Conservation (phyloP, 2,113 vertebrate species). For the Plectropomus leopardus region DNA sequence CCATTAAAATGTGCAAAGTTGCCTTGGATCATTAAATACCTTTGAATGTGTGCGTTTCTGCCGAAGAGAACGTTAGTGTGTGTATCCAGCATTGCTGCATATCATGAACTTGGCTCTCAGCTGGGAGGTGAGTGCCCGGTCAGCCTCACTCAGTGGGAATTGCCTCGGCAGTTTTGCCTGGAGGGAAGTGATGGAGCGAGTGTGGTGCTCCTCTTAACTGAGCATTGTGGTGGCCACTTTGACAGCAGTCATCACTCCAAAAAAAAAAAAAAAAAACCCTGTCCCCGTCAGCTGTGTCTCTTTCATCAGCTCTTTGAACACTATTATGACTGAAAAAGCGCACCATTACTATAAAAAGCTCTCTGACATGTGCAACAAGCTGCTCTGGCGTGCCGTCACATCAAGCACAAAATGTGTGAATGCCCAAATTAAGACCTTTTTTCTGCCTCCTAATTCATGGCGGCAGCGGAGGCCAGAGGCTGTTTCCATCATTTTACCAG, state of each 20-base stretch:
- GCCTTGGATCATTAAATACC: background rate
- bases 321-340: background rate
- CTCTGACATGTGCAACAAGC: conserved; percentile 17
- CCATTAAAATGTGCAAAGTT: background rate
- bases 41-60: background rate
- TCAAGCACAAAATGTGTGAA: conserved; percentile 25
- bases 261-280: conserved; percentile 3
- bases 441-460: background rate
- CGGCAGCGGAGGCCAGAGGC: background rate
- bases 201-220: conserved; percentile 16
- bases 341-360: conserved; percentile 10
- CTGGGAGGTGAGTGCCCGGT: conserved; percentile 32
- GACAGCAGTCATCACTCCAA: conserved; percentile 59
- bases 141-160: conserved; percentile 42
- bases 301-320: conserved; percentile 46
- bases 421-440: conserved; percentile 2
- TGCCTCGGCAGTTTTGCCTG: conserved; percentile 39
- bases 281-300: conserved; percentile 25
- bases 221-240: conserved; percentile 21
- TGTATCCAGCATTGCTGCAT: background rate
- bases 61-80: background rate
- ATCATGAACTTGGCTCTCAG: conserved; percentile 11
- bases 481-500: background rate
- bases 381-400: background rate
- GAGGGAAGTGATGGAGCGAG: conserved; percentile 45